Evolutionary conservation across 2,113 vertebrate species (phyloP).

Genomic region (Cavia porcellus): DNA sequence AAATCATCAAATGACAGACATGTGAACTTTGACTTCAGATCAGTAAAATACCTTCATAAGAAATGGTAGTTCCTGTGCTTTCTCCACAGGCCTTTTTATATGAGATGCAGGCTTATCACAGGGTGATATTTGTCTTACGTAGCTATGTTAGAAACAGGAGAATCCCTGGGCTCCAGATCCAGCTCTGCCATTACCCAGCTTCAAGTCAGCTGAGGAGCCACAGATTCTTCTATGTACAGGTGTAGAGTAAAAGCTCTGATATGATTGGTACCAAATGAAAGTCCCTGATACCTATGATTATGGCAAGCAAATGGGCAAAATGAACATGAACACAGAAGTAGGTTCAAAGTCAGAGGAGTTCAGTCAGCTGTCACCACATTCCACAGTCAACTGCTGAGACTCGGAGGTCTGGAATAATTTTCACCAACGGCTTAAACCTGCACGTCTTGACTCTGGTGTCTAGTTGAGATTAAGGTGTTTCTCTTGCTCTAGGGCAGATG

Average conservation of each 20-base stretch:
- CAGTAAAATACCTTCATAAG: not conserved
- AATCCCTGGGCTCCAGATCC: not conserved
- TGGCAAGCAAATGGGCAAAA: not conserved
- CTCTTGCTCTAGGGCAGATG: not conserved
- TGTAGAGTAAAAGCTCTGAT: not conserved
- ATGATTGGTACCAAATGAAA: not conserved
- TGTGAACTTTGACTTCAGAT: slow-evolving; percentile 39
- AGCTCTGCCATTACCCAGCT: not conserved
- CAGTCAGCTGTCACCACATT: not conserved
- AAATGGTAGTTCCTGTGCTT: not conserved
- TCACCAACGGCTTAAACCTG: not conserved
- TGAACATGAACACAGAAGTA: not conserved
- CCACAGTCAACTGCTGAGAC: not conserved
- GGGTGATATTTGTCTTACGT: not conserved
- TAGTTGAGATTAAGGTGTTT: not conserved
- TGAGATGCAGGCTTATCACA: not conserved
- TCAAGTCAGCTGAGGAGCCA: not conserved
- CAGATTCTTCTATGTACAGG: not conserved
- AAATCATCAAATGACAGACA: not conserved
- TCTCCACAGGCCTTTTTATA: not conserved
- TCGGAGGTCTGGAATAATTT: not conserved
- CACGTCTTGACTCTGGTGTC: not conserved
- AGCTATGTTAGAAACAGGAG: not conserved
- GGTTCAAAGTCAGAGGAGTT: not conserved
- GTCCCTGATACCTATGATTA: not conserved